phyloP scores from a whole-genome alignment of 92 coral and sea anemone species.

The Porites rus region DNA sequence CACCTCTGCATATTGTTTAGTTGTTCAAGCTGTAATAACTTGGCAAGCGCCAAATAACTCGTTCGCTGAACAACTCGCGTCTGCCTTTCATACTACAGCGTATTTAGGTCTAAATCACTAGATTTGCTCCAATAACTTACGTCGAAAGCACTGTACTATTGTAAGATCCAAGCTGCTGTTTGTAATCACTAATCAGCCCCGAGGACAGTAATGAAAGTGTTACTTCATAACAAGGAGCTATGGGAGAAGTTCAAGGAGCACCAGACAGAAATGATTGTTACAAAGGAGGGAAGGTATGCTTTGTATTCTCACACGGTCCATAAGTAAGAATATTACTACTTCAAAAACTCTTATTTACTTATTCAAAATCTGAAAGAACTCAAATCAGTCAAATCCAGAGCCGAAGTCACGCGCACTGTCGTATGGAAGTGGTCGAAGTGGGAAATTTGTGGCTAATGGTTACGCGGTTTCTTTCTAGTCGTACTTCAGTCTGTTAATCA shows the following conservation, averaged over 20 bases:
- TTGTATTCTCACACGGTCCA: background rate
- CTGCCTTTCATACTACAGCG: background rate
- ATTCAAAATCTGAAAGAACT: background rate
- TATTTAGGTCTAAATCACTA: background rate
- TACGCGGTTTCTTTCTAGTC: background rate
- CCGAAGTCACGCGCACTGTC: background rate
- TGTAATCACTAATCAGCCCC: background rate
- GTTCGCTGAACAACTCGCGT: background rate
- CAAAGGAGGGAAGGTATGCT: slow-evolving; percentile 71
- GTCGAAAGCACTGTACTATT: background rate
- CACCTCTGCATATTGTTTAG: slow-evolving; percentile 38
- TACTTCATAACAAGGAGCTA: slow-evolving; percentile 56
- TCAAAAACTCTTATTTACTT: background rate
- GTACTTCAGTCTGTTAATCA: background rate
- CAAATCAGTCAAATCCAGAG: background rate
- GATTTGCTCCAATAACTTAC: background rate
- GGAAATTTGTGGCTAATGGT: background rate
- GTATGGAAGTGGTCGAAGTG: background rate
- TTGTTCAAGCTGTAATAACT: background rate
- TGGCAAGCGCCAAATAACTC: too few species aligned
- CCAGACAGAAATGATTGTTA: slow-evolving; percentile 69
- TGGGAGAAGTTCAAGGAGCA: slow-evolving; percentile 63
- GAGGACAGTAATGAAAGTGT: slow-evolving; percentile 26
- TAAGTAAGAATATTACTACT: background rate
- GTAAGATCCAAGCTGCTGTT: background rate